Conservation (phyloP, 30 jellyfish, hydroid and myxozoan species). For the Sanderia malayensis region DNA sequence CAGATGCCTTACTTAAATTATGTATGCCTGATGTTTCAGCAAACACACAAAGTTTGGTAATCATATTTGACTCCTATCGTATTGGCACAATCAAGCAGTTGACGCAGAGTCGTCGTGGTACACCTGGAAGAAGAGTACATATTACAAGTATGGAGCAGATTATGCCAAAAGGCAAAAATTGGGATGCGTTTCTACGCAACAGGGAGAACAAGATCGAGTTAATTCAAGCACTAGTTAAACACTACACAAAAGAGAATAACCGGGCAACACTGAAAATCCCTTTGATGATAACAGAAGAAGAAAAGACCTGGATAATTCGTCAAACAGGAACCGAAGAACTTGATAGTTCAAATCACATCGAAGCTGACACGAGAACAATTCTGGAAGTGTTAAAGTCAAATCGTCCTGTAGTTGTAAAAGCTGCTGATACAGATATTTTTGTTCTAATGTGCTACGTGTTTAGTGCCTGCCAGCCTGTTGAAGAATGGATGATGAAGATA, state of each 20-base stretch:
- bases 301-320: neutral
- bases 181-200: conserved; percentile 1
- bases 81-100: no score
- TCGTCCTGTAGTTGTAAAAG: neutral
- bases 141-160: no score
- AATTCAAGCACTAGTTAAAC: neutral
- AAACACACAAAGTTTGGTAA: no score
- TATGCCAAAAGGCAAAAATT: no score
- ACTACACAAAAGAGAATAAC: neutral
- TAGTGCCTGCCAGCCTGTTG: conserved; percentile 2
- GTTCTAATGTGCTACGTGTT: neutral
- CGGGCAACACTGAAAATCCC: neutral
- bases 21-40: conserved; percentile 1
- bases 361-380: neutral
- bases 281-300: neutral
- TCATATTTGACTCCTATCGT: no score
- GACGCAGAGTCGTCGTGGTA: no score
- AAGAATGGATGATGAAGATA: neutral
- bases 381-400: neutral
- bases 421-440: neutral
- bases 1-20: neutral
- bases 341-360: neutral
- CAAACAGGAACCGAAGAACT: conserved; percentile 1
- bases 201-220: conserved; percentile 1
- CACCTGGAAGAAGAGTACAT: no score